Conservation (phyloP, 2,797 vertebrate species). For the Coregonus suidteri region DNA sequence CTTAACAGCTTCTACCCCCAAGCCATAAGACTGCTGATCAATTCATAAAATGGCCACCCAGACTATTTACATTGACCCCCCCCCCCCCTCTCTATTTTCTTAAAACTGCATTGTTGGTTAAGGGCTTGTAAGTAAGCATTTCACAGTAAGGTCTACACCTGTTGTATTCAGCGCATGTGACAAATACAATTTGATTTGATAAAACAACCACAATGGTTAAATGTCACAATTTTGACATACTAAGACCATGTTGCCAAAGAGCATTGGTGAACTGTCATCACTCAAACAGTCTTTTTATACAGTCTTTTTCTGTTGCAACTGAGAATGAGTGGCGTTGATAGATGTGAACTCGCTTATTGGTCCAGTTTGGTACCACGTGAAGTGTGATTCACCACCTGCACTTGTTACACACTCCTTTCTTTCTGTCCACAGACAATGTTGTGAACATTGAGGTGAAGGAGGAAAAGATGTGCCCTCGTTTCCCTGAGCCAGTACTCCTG, state of each 20-base stretch:
- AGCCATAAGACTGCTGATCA: no score
- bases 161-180: no score
- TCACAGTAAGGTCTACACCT: no score
- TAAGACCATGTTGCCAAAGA: no score
- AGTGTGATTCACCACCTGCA: not conserved
- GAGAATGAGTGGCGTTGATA: not conserved
- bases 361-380: not conserved
- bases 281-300: not conserved
- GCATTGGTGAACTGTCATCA: no score
- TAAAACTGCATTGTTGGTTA: no score
- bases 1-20: no score
- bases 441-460: conserved; percentile 18
- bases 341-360: not conserved
- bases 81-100: no score
- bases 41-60: no score
- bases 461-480: conserved; percentile 84
- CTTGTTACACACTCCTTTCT: not conserved
- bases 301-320: not conserved
- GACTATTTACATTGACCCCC: no score
- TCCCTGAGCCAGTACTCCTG: conserved; percentile 84
- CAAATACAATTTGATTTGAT: no score
- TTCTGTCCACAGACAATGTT: conserved; percentile 38
- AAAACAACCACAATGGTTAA: not conserved
- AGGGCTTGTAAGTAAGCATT: no score
- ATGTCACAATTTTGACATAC: not conserved